These are phyloP conservation scores for Choloepus didactylus DNA, from an alignment of 2,797 vertebrate genomes.

Conservation along the genomic window DNA sequence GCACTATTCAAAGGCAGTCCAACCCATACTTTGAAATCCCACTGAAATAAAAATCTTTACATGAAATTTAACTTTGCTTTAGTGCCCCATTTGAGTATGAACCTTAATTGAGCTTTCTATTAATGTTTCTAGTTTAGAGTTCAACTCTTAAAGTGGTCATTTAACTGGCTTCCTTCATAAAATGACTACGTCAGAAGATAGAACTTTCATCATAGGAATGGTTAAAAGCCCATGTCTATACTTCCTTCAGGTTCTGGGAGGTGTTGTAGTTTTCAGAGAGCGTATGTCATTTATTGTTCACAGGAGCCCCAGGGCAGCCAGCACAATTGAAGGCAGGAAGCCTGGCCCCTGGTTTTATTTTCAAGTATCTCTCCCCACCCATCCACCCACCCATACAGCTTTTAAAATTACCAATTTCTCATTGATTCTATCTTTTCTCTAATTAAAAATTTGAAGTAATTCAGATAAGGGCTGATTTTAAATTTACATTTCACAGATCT, in stretches of 20 bases:
- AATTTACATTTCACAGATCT: neutral
- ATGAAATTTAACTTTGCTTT: constrained; percentile 20
- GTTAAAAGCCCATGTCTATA: neutral
- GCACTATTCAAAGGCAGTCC: neutral
- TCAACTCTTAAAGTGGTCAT: constrained; percentile 33
- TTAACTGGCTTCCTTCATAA: constrained; percentile 42
- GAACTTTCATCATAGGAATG: neutral
- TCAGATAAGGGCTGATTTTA: neutral
- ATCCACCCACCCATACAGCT: neutral
- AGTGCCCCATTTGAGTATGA: neutral
- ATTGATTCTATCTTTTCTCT: neutral
- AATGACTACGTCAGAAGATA: constrained; percentile 24
- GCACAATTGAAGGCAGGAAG: neutral
- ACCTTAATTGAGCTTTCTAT: neutral
- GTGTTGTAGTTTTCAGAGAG: neutral
- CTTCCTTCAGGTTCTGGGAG: constrained; percentile 8
- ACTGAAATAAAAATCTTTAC: neutral
- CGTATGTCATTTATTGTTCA: neutral
- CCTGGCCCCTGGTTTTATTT: neutral
- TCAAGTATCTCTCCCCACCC: rapidly evolving
- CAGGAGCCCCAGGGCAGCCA: neutral
- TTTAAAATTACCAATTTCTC: constrained; percentile 25
- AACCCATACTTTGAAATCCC: neutral
- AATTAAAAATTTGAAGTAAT: constrained; percentile 22
- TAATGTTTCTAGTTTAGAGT: constrained; percentile 43